These are phyloP conservation scores for Ichneumoninae sp. DNA, from an alignment of 2,888 invertebrate species.

Conservation along the genomic window DNA sequence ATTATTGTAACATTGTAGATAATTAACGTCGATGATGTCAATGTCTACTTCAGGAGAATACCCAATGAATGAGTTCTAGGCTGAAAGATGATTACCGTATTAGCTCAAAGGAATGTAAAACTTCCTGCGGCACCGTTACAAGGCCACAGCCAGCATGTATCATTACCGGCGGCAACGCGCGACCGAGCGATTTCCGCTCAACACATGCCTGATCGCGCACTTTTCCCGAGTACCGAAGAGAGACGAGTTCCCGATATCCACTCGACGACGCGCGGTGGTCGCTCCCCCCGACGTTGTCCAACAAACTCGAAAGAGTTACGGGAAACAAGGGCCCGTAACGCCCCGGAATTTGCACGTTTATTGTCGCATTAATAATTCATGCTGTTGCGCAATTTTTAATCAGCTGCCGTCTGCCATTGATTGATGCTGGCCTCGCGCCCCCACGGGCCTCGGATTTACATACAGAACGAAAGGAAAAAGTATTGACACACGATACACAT, in stretches of 20 bases:
- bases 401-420: slow-evolving; percentile 82
- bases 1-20: too few relatives aligned
- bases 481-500: slow-evolving; percentile 78
- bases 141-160: not conserved
- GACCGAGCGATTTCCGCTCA: not conserved
- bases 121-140: slow-evolving; percentile 17
- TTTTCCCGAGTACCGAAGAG: slow-evolving; percentile 9
- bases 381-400: slow-evolving; percentile 82
- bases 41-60: too few relatives aligned
- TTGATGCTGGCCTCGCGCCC: slow-evolving; percentile 81
- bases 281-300: slow-evolving; percentile 20
- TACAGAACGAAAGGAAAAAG: slow-evolving; percentile 82
- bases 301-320: slow-evolving; percentile 62
- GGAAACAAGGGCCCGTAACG: slow-evolving; percentile 72
- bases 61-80: too few relatives aligned
- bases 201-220: slow-evolving; percentile 8
- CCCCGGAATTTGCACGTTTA: slow-evolving; percentile 81
- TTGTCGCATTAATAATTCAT: slow-evolving; percentile 83
- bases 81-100: slow-evolving; percentile 61
- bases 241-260: slow-evolving; percentile 23
- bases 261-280: not conserved
- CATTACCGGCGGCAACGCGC: slow-evolving; percentile 1
- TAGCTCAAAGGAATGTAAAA: slow-evolving; percentile 20
- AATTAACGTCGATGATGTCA: too few relatives aligned
- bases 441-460: slow-evolving; percentile 81